Conservation (phyloP, 2,888 invertebrate species). For the Sphecodes monilicornis region DNA sequence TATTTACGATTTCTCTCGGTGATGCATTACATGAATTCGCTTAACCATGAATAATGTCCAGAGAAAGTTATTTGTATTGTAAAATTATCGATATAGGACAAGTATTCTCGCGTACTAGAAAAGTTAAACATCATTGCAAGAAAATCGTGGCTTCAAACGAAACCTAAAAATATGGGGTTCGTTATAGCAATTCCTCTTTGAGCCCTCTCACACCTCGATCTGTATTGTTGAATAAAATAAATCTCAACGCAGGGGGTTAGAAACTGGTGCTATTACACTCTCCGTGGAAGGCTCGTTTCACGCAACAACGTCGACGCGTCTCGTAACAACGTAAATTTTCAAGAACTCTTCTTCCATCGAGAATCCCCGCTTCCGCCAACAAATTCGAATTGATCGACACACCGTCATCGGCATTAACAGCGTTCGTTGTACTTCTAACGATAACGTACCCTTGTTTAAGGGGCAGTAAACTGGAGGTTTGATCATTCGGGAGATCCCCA, state of each 20-base stretch:
- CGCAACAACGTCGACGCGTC: neutral
- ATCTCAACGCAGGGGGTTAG: neutral
- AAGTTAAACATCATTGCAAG: no score
- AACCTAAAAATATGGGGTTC: no score
- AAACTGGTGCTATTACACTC: neutral
- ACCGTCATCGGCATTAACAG: constrained; percentile 7
- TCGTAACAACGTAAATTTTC: constrained; percentile 19
- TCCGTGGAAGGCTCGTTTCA: neutral
- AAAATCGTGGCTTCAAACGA: neutral
- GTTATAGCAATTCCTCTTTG: neutral
- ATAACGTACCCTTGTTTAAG: constrained; percentile 28
- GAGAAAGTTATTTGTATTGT: no score
- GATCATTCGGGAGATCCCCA: constrained; percentile 47
- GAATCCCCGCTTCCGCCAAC: neutral
- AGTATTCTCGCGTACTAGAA: no score
- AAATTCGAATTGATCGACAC: constrained; percentile 11
- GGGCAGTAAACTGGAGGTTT: constrained; percentile 54
- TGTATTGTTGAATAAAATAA: neutral
- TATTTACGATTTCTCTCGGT: no score
- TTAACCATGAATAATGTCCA: no score
- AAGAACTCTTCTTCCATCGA: neutral
- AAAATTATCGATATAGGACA: no score
- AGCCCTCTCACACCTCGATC: neutral
- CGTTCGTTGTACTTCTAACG: constrained; percentile 15
- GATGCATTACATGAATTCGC: no score